phyloP scores from a whole-genome alignment of 1,140 invertebrate species.

The Myzus persicae region DNA sequence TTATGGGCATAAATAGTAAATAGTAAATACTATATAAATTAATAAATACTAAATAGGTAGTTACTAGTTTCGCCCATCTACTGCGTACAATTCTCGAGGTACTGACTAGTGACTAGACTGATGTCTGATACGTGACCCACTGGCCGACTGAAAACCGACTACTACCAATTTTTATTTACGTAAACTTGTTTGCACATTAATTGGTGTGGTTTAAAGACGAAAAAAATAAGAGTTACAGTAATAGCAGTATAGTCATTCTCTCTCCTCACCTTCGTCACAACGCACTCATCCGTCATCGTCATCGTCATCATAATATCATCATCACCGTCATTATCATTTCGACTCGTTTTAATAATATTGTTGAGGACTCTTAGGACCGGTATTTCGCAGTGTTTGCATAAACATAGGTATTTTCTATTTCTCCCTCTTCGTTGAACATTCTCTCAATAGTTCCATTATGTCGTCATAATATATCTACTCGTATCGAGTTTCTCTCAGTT shows the following conservation, averaged over 20 bases:
- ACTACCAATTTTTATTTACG: background rate
- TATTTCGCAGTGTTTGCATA: background rate
- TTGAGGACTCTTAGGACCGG: background rate
- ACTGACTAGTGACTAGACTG: background rate
- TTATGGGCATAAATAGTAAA: too few relatives aligned
- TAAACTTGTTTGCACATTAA: background rate
- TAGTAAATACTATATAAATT: too few relatives aligned
- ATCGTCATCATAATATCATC: background rate
- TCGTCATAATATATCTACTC: background rate
- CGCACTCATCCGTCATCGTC: too few relatives aligned
- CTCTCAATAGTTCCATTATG: background rate
- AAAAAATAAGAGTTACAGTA: background rate
- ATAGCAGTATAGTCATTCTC: background rate
- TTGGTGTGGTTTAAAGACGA: background rate
- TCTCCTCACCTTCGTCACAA: background rate
- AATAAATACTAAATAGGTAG: background rate
- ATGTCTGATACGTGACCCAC: background rate
- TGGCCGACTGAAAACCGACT: background rate
- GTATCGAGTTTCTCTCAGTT: background rate
- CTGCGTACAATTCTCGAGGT: background rate
- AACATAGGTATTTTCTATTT: background rate
- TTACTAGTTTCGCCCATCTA: background rate
- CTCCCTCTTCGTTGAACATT: background rate
- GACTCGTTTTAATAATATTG: background rate
- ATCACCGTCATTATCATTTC: background rate